phyloP scores from a whole-genome alignment of 2,797 vertebrate genomes.

The Prionace glauca region DNA sequence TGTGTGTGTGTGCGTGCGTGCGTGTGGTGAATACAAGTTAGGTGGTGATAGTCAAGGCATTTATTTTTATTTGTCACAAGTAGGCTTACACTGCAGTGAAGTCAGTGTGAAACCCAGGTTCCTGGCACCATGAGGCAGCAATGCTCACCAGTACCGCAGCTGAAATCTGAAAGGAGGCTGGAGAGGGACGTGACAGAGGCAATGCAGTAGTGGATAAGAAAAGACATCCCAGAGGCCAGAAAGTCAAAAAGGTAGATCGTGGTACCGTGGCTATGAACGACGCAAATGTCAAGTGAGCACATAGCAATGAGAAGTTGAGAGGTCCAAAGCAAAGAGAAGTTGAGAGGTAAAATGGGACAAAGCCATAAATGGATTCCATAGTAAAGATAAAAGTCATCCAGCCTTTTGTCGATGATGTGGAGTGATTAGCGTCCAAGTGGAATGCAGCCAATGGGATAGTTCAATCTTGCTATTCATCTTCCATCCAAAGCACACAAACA shows the following conservation, averaged over 20 bases:
- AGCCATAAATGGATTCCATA: neutral
- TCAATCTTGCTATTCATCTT: neutral
- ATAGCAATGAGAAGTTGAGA: neutral
- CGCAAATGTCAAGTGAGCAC: neutral
- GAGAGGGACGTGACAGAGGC: neutral
- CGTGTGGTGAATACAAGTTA: neutral
- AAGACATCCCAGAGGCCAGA: neutral
- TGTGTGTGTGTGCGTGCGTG: no score
- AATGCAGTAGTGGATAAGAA: neutral
- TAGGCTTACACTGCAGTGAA: no score
- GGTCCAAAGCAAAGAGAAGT: neutral
- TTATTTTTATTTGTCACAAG: no score
- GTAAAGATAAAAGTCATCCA: neutral
- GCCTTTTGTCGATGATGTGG: neutral
- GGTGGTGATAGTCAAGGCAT: no score
- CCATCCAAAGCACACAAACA: neutral
- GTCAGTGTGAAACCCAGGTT: no score
- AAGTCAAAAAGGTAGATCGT: neutral
- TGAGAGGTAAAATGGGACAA: neutral
- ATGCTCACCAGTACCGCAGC: neutral
- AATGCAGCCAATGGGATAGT: neutral
- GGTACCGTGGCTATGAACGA: neutral
- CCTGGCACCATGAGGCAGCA: no score
- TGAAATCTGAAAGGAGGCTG: neutral
- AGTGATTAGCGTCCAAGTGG: neutral